phyloP scores from a whole-genome alignment of 2,888 invertebrate species.

The Leucophora obtusa region DNA sequence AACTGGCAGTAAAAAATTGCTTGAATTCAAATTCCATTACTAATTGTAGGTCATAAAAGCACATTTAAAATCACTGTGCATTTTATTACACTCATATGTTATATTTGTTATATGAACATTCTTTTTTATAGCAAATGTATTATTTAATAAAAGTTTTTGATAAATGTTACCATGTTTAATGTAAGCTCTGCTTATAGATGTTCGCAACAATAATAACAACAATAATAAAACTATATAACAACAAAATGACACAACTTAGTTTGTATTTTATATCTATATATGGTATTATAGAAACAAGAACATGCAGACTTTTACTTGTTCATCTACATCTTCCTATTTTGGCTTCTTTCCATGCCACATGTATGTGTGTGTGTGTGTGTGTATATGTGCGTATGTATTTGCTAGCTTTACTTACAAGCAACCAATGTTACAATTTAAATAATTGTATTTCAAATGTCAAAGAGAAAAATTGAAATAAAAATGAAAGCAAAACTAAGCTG shows the following conservation, averaged over 20 bases:
- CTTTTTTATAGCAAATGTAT: not conserved
- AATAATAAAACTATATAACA: not conserved
- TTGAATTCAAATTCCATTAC: no score
- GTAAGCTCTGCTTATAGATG: slow-evolving; percentile 25
- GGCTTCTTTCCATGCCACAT: no score
- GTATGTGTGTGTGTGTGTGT: no score
- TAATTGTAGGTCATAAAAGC: not conserved
- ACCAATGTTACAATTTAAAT: slow-evolving; percentile 12
- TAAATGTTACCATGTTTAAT: slow-evolving; percentile 19
- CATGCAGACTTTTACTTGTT: no score
- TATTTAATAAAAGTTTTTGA: slow-evolving; percentile 38
- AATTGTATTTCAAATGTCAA: slow-evolving; percentile 33
- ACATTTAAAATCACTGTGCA: not conserved
- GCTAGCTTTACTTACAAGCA: not conserved
- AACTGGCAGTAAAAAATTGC: no score
- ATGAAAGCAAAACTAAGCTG: not conserved
- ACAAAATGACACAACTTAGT: slow-evolving; percentile 14
- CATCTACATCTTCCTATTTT: no score
- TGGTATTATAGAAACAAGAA: no score
- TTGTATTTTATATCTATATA: not conserved
- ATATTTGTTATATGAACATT: not conserved
- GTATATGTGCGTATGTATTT: no score
- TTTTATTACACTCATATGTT: not conserved
- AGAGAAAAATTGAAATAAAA: not conserved
- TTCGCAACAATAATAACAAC: slow-evolving; percentile 1